Conservation (phyloP, 2,888 invertebrate species). For the Macrosiphum euphorbiae region DNA sequence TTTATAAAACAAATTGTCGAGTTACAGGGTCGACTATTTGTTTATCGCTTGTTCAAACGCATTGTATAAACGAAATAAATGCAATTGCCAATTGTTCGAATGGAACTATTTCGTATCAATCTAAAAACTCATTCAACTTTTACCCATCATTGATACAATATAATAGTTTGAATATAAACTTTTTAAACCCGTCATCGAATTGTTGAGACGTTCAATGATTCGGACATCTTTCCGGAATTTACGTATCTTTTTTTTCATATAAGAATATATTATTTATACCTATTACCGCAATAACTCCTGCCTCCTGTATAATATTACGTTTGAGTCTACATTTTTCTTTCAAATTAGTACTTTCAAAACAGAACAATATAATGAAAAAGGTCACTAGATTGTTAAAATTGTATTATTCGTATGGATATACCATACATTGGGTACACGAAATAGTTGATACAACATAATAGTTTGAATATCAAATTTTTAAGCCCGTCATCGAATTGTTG, state of each 20-base stretch:
- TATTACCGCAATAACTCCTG: not conserved
- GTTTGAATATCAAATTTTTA: not conserved
- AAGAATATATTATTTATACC: too few species aligned
- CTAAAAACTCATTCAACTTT: not conserved
- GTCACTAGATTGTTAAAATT: not conserved
- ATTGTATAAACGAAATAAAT: not conserved
- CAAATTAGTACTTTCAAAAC: not conserved
- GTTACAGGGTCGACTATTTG: not conserved
- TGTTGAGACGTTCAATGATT: not conserved
- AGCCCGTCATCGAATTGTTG: not conserved
- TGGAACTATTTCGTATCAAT: not conserved
- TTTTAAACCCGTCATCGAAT: not conserved
- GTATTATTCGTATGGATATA: too few species aligned
- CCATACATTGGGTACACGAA: too few species aligned
- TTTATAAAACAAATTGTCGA: not conserved
- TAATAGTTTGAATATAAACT: not conserved
- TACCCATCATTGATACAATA: not conserved
- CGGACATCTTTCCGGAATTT: not conserved
- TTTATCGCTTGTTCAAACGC: not conserved
- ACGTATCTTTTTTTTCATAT: not conserved
- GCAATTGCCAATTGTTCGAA: not conserved
- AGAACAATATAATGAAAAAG: not conserved
- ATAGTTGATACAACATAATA: not conserved
- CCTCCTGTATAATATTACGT: not conserved
- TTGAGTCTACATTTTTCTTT: not conserved